Evolutionary conservation across 92 coral and sea anemone species (phyloP), one percentile per base, ranked within the genome.

Genomic region (Epizoanthus ramosus): DNA sequence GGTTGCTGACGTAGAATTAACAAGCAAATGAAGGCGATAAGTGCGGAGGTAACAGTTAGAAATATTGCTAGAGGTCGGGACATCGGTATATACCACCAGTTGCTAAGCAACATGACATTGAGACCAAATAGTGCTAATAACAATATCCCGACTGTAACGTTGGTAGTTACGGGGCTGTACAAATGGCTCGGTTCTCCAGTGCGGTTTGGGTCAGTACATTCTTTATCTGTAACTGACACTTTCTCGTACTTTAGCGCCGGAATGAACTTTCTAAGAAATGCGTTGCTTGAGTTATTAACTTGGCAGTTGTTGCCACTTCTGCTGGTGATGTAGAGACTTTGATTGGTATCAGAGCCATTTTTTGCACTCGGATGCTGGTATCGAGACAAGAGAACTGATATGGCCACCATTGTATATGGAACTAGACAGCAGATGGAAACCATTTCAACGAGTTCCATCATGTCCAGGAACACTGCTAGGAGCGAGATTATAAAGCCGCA

Each of bases 361-460:
- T 33, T 12, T 14, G 21, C 24, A 19, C 16, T 9, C 15, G n/a
- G 50, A 58, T 89, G 85, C 81, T 79, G 88, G 72, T 90, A 92
- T 23, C 98, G 91, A 4, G 91, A 71, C 2, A 92, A 70, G 23
- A 95, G 45, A 6, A 95, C 97, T 22, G 93, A 85, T 35, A 91
- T 6, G 16, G 97, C 81, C 37, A 95, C 98, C 85, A 85, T 85
- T 6, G 93, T 91, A 79, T 92, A 95, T 1, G 93, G 79, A 0
- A 87, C 60, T 13, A 91, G 75, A 10, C 95, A 83, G 33, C 86
- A 73, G 3, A 95, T 79, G 5, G 92, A 83, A n/a, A 95, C 87
- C 88, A 95, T 73, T 60, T 95, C 98, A 6, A 89, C 93, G 54
- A 95, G 83, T 21, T 73, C 84, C 16, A 4, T 69, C 81, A 93